Base-by-base conservation (phyloP, 1,140 invertebrate genomes). In the Lysiphlebus fabarum region DNA sequence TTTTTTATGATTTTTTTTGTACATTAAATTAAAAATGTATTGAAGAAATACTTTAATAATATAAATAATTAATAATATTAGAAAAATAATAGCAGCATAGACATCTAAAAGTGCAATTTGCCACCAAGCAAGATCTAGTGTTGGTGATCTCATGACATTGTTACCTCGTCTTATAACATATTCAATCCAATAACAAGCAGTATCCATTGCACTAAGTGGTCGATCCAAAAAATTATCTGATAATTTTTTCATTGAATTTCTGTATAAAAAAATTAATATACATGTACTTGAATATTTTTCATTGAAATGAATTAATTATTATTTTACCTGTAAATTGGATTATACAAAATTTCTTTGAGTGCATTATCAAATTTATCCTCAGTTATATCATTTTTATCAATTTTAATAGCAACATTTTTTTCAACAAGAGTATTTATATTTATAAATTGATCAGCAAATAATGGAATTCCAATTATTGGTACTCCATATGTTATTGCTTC, bases 401-500 rank as follows among this genome's bases (percentile, higher is more conserved):
- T n/a, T 53, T 17, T 61, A 8, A 80, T 7, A 4, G 75, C 75
- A 9, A 78, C 68, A 11, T 77, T 72, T 50, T 64, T 67, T 6
- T 26, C 36, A 0, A 70, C 70, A 10, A 68, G 71, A 7, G 11
- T 54, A 6, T 69, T 44, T 47, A 70, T 86, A 3, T 85, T 81
- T 42, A 83, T 82, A 67, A 87, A 87, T 67, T 88, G 86, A 67
- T 91, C 89, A 2, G 83, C 87, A 56, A 85, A 82, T 56, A 91
- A 73, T 8, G 90, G 90, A 63, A 91, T 84, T 12, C 84, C 82
- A 6, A 93, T 74, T 42, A 90, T 81, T 0, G 90, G 90, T 6
- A 91, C 86, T 7, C 84, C 89, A 64, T 83, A 88, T 65, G 88
- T 84, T 49, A 89, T 81, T 7, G 88, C 84, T 72, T 93, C 90